A percentile compares a stretch with the other conserved stretches of the same genome.
phyloP scores from a whole-genome alignment of 2,113 vertebrate genomes.

The Platichthys flesus region DNA sequence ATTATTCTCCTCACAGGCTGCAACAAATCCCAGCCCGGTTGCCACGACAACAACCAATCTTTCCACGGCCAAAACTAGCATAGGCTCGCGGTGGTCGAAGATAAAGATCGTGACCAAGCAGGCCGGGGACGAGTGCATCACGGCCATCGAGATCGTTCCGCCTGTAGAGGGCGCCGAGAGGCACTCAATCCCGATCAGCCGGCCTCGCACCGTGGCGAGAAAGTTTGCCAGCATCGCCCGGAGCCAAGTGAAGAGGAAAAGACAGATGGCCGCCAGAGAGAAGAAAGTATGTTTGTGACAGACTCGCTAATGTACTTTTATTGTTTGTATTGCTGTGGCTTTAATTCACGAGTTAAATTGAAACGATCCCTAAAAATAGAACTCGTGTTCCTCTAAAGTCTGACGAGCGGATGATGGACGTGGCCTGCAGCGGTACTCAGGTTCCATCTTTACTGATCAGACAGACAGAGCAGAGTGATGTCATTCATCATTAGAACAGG shows the following conservation, averaged over 20 bases:
- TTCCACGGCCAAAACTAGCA: slow-evolving; percentile 65
- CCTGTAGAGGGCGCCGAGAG: slow-evolving; percentile 85
- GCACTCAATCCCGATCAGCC: slow-evolving; percentile 86
- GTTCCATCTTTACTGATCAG: not conserved
- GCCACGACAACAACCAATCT: slow-evolving; percentile 34
- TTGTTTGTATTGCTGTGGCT: too few relatives aligned
- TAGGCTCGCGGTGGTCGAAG: slow-evolving; percentile 93
- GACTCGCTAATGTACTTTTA: not conserved
- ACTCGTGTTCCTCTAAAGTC: too few relatives aligned
- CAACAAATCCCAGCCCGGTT: slow-evolving; percentile 62
- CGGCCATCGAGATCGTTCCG: slow-evolving; percentile 94
- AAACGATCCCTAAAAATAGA: too few relatives aligned
- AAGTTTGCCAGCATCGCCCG: slow-evolving; percentile 98
- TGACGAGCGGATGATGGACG: too few relatives aligned
- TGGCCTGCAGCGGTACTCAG: not conserved
- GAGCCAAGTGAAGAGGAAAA: slow-evolving; percentile 96
- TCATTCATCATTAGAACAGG: not conserved
- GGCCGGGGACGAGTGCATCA: slow-evolving; percentile 93
- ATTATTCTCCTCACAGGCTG: slow-evolving; percentile 42
- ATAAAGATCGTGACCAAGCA: slow-evolving; percentile 99
- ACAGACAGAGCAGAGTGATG: not conserved
- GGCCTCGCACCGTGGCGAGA: slow-evolving; percentile 89
- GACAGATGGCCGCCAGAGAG: slow-evolving; percentile 97
- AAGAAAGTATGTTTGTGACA: slow-evolving; percentile 85
- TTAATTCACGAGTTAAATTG: too few relatives aligned